These are phyloP conservation scores for Scaeva pyrastri DNA, from an alignment of 2,888 invertebrate genomes.

Conservation along the genomic window DNA sequence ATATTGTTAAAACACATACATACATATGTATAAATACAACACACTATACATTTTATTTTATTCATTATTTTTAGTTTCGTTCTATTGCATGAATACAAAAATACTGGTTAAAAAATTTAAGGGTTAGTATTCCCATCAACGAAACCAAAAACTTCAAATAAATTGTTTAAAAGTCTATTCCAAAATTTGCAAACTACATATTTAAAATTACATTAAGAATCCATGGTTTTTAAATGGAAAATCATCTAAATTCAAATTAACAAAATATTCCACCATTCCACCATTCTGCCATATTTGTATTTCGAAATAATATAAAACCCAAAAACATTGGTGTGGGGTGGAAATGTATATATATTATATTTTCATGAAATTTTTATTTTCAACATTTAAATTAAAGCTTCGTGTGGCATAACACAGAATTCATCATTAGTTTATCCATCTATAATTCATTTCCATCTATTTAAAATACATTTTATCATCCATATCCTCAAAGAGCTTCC, in stretches of 20 bases:
- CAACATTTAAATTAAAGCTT: neutral
- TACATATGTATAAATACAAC: too few species aligned
- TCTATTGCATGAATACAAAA: too few species aligned
- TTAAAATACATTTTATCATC: constrained; percentile 42
- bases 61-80: too few species aligned
- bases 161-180: too few species aligned
- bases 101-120: neutral
- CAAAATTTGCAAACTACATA: too few species aligned
- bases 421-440: constrained; percentile 40
- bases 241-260: neutral
- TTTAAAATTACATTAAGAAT: neutral
- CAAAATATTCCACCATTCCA: neutral
- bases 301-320: neutral
- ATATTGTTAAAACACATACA: too few species aligned
- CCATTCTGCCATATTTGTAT: neutral
- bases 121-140: neutral
- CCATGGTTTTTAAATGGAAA: neutral
- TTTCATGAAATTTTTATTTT: neutral
- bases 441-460: constrained; percentile 45
- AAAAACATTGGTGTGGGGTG: too few species aligned
- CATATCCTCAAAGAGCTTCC: constrained; percentile 54
- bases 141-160: neutral
- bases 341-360: neutral
- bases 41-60: too few species aligned
- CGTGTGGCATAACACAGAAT: constrained; percentile 13